Conservation (phyloP, 2,888 invertebrate genomes). For the Heliconius hortense region DNA sequence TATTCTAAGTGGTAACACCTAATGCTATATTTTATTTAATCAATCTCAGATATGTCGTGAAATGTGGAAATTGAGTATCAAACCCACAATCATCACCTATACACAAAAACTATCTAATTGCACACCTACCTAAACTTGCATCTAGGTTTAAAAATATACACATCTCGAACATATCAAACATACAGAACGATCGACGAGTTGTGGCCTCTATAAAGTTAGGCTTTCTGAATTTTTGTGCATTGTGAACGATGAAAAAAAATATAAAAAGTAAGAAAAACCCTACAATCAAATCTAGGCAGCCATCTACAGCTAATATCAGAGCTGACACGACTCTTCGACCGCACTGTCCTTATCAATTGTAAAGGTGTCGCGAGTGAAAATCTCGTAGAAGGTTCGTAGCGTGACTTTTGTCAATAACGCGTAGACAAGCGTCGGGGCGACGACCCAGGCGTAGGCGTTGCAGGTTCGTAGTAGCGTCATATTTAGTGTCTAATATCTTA, state of each 20-base stretch:
- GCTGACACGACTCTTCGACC: no score
- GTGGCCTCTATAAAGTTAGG: background rate
- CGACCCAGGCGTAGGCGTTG: constrained; percentile 12
- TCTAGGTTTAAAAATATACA: no score
- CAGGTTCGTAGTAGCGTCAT: background rate
- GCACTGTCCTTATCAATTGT: background rate
- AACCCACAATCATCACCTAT: no score
- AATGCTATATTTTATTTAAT: no score
- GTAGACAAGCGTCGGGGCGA: background rate
- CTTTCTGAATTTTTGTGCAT: background rate
- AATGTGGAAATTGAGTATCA: no score
- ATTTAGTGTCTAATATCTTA: background rate
- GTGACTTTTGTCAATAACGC: background rate
- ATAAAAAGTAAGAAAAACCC: background rate
- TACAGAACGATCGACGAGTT: no score
- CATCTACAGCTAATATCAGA: background rate
- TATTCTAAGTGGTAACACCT: no score
- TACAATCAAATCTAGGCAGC: background rate
- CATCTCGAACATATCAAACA: no score
- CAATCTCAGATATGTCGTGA: no score
- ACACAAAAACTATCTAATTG: no score
- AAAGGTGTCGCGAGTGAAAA: background rate
- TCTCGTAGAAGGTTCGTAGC: constrained; percentile 21
- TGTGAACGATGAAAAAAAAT: background rate
- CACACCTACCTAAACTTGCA: no score